Percentiles rank a stretch among this genome's conserved stretches.
phyloP scores from a whole-genome alignment of 2,888 invertebrate genomes.

The Mylabris sibirica region DNA sequence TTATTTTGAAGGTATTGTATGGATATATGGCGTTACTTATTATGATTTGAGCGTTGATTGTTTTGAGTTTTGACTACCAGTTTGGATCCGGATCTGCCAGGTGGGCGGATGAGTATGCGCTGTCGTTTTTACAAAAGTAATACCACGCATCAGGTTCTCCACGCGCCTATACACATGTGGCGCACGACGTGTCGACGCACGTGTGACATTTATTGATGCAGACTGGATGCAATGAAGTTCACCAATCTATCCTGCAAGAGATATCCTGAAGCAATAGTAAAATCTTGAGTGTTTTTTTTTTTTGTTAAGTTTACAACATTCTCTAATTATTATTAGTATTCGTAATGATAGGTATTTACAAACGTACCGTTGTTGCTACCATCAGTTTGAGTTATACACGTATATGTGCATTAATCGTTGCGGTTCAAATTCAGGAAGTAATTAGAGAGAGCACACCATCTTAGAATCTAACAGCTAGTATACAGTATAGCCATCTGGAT shows the following conservation, averaged over 20 bases:
- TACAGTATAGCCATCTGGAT: background rate
- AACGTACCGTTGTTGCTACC: constrained; percentile 36
- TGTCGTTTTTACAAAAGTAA: constrained; percentile 29
- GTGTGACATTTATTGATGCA: constrained; percentile 48
- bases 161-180: constrained; percentile 47
- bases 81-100: constrained; percentile 25
- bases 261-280: constrained; percentile 17
- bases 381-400: constrained; percentile 13
- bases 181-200: constrained; percentile 50
- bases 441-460: constrained; percentile 30
- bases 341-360: constrained; percentile 42
- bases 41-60: constrained; percentile 13
- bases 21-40: background rate
- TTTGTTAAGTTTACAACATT: constrained; percentile 24
- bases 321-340: constrained; percentile 35
- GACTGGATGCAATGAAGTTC: constrained; percentile 39
- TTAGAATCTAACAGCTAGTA: constrained; percentile 21
- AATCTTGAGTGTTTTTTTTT: constrained; percentile 12
- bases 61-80: constrained; percentile 21
- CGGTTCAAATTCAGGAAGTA: constrained; percentile 43
- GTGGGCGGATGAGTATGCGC: constrained; percentile 30
- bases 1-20: background rate
- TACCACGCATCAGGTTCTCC: constrained; percentile 24
- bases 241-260: constrained; percentile 23
- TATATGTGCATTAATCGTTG: constrained; percentile 39